Percentiles rank a stretch among this genome's conserved stretches.
phyloP scores from a whole-genome alignment of 2,888 invertebrate genomes.

The Megamerina dolium region DNA sequence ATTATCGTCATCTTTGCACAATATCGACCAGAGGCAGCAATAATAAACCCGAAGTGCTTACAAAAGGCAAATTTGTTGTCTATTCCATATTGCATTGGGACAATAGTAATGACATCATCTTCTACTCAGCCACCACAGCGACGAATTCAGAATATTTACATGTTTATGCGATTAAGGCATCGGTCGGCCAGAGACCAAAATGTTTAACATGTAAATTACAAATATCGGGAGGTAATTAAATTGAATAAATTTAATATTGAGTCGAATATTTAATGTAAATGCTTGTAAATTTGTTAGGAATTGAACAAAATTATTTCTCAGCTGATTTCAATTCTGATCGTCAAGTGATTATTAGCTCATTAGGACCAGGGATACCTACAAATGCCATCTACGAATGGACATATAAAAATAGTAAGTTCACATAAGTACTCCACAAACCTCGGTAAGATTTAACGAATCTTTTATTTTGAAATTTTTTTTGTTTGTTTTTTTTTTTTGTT shows the following conservation, averaged over 20 bases:
- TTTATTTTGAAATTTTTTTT: not conserved
- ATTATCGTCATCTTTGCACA: slow-evolving; percentile 63
- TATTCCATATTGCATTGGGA: slow-evolving; percentile 72
- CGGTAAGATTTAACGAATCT: not conserved
- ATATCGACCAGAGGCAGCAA: slow-evolving; percentile 48
- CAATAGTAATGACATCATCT: slow-evolving; percentile 59
- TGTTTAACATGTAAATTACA: slow-evolving; percentile 70
- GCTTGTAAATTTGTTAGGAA: slow-evolving; percentile 18
- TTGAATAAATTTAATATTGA: not conserved
- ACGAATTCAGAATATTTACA: slow-evolving; percentile 73
- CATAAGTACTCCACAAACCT: not conserved
- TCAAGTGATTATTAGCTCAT: slow-evolving; percentile 69
- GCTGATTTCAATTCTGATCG: slow-evolving; percentile 66
- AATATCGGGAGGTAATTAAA: slow-evolving; percentile 30
- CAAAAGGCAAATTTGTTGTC: slow-evolving; percentile 64
- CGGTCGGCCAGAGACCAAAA: slow-evolving; percentile 48
- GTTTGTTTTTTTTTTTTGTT: not conserved
- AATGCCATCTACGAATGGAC: slow-evolving; percentile 55
- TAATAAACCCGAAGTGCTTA: slow-evolving; percentile 49
- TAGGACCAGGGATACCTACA: slow-evolving; percentile 79
- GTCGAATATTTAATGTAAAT: not conserved
- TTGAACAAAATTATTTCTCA: slow-evolving; percentile 44
- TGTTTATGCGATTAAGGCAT: slow-evolving; percentile 64
- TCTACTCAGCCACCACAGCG: slow-evolving; percentile 76
- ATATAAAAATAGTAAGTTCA: slow-evolving; percentile 34